Evolutionary conservation across 2,888 invertebrate species (phyloP).

Genomic region (Campoletis raptor): DNA sequence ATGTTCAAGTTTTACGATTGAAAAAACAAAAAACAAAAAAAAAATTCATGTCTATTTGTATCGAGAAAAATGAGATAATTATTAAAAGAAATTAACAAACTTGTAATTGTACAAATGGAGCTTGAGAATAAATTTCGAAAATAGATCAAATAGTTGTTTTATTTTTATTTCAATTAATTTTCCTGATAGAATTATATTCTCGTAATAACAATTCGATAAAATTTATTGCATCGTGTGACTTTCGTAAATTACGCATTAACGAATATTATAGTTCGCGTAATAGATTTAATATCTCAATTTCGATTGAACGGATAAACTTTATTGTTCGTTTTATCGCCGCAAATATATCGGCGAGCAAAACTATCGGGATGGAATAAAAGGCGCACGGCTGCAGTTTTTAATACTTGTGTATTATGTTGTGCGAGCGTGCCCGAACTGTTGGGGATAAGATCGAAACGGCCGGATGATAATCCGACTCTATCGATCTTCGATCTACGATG

Average conservation of each 20-base stretch:
- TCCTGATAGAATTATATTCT: neutral
- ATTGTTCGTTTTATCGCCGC: constrained; percentile 38
- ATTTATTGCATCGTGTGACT: neutral
- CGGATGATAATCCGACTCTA: constrained; percentile 52
- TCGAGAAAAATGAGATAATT: neutral
- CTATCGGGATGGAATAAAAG: constrained; percentile 2
- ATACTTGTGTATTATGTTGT: constrained; percentile 13
- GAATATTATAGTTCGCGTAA: constrained; percentile 18
- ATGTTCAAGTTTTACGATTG: neutral
- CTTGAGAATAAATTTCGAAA: neutral
- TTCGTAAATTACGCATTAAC: constrained; percentile 3
- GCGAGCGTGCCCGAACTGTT: neutral
- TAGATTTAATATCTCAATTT: constrained; percentile 61
- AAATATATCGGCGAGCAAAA: constrained; percentile 31
- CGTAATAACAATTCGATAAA: neutral
- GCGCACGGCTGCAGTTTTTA: constrained; percentile 26
- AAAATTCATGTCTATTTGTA: neutral
- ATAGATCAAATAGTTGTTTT: neutral
- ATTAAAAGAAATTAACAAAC: neutral
- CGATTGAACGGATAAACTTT: constrained; percentile 19
- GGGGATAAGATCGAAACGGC: constrained; percentile 57
- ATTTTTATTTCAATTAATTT: neutral
- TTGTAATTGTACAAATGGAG: neutral
- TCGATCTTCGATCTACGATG: constrained; percentile 47
- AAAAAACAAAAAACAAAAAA: neutral